Conservation (phyloP, 2,113 vertebrate genomes). For the Notarius lentiginosus region DNA sequence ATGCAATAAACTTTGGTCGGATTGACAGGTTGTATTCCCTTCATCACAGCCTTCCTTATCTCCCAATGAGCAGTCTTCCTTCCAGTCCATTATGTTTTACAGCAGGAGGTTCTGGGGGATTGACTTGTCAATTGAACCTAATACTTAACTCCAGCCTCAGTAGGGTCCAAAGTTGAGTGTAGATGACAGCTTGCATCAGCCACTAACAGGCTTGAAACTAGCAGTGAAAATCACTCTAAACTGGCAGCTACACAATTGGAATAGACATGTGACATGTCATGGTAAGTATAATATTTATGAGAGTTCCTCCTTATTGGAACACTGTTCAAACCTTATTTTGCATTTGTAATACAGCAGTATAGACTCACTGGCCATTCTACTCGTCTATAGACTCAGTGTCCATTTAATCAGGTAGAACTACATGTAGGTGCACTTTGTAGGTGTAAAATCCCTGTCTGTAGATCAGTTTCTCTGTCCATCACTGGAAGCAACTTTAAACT, state of each 20-base stretch:
- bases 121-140: not conserved
- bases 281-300: not conserved
- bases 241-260: too few relatives aligned
- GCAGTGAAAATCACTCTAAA: too few relatives aligned
- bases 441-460: not conserved
- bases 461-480: too few relatives aligned
- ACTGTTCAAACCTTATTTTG: not conserved
- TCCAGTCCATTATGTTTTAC: not conserved
- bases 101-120: not conserved
- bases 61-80: not conserved
- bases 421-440: too few relatives aligned
- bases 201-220: too few relatives aligned
- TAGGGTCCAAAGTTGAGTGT: not conserved
- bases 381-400: not conserved
- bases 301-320: not conserved
- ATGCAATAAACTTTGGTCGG: not conserved
- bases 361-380: not conserved
- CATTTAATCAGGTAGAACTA: not conserved
- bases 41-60: not conserved
- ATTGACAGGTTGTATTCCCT: not conserved
- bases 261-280: not conserved
- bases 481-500: too few relatives aligned
- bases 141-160: not conserved
- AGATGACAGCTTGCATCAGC: not conserved
- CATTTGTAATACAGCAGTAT: not conserved